A percentile compares a stretch with the other conserved stretches of the same genome.
These are phyloP conservation scores for Andrena camellia DNA, from an alignment of 2,888 invertebrate genomes.

Conservation along the genomic window DNA sequence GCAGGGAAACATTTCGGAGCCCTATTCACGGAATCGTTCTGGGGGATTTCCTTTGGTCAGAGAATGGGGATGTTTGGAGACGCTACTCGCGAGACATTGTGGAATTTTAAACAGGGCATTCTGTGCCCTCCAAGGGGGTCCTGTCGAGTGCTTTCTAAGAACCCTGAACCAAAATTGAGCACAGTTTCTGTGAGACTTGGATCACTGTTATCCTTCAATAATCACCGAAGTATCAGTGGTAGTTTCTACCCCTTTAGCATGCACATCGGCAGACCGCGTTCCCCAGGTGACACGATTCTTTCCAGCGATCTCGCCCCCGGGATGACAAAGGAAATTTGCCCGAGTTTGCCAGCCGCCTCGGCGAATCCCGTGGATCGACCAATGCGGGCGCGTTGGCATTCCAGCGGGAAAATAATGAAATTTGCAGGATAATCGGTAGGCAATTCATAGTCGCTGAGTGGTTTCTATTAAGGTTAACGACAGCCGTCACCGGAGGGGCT, in stretches of 20 bases:
- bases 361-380: constrained; percentile 47
- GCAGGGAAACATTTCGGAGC: constrained; percentile 41
- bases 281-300: constrained; percentile 54
- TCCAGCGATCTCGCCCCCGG: constrained; percentile 52
- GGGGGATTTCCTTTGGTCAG: constrained; percentile 13
- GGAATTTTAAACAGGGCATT: constrained; percentile 28
- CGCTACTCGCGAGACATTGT: constrained; percentile 1
- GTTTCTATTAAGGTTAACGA: constrained; percentile 75
- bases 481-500: constrained; percentile 62
- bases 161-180: background rate
- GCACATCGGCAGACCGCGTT: background rate
- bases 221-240: background rate
- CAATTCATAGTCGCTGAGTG: constrained; percentile 82
- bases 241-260: background rate
- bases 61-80: constrained; percentile 34
- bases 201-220: background rate
- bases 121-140: background rate
- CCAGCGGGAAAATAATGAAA: constrained; percentile 82
- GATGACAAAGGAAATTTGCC: constrained; percentile 63
- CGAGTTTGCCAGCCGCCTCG: constrained; percentile 22
- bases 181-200: background rate
- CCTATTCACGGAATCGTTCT: constrained; percentile 45
- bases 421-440: constrained; percentile 83
- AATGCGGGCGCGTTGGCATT: constrained; percentile 37
- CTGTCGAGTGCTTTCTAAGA: background rate